These are phyloP conservation scores for Lepus europaeus DNA, from an alignment of 2,113 vertebrate genomes.

Conservation along the genomic window DNA sequence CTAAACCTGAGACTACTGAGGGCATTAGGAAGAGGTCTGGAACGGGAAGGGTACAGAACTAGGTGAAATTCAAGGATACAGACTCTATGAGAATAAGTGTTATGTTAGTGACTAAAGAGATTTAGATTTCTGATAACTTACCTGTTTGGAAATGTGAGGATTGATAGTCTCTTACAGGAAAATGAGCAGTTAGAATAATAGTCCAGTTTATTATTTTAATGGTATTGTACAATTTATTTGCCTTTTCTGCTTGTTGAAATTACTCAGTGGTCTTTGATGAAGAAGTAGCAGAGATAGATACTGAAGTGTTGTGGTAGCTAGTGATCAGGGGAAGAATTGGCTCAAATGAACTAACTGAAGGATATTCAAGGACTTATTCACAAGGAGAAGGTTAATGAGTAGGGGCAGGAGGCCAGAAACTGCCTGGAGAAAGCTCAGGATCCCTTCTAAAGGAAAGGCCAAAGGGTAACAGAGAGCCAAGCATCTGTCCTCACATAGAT, in stretches of 20 bases:
- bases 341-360: constrained; percentile 13
- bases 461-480: constrained; percentile 29
- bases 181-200: background rate
- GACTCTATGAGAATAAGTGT: background rate
- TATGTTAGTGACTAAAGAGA: background rate
- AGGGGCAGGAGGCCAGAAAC: constrained; percentile 40
- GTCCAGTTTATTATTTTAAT: constrained; percentile 28
- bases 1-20: constrained; percentile 4
- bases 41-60: background rate
- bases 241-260: constrained; percentile 21
- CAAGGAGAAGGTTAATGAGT: background rate
- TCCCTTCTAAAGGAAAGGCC: constrained; percentile 39
- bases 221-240: background rate
- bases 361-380: constrained; percentile 50
- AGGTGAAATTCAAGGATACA: background rate
- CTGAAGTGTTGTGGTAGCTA: background rate
- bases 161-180: background rate
- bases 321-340: background rate
- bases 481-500: constrained; percentile 52
- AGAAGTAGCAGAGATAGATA: background rate
- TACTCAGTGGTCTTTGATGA: background rate
- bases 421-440: background rate
- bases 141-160: background rate
- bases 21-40: background rate
- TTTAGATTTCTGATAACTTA: background rate